These are phyloP conservation scores for Alectura lathami DNA, from an alignment of 2,113 vertebrate species.

Conservation along the genomic window DNA sequence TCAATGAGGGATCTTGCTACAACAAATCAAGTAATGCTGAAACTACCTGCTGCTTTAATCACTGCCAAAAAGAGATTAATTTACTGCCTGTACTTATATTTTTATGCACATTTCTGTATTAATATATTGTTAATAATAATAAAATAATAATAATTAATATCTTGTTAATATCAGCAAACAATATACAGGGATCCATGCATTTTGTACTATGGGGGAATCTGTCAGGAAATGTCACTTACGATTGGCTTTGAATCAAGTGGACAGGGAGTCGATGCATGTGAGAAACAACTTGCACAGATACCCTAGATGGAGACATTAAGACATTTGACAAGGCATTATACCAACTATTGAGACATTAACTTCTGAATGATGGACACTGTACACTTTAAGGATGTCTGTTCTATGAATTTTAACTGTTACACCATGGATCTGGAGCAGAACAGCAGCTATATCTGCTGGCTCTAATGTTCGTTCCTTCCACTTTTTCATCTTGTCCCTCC, in stretches of 20 bases:
- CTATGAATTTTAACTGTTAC: neutral
- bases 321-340: neutral
- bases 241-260: constrained; percentile 62
- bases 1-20: neutral
- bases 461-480: neutral
- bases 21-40: neutral
- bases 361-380: neutral
- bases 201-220: neutral
- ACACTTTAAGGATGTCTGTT: neutral
- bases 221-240: constrained; percentile 69
- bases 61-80: neutral
- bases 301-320: constrained; percentile 64
- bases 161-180: neutral
- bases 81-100: neutral
- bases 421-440: neutral
- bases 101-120: neutral
- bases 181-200: neutral
- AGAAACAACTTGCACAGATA: constrained; percentile 74
- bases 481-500: neutral
- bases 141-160: too few species aligned
- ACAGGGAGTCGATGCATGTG: constrained; percentile 56
- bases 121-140: too few species aligned
- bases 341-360: neutral
- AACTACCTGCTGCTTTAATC: neutral
- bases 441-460: neutral